phyloP scores from a whole-genome alignment of 2,888 invertebrate species.

The Portevinia maculata region DNA sequence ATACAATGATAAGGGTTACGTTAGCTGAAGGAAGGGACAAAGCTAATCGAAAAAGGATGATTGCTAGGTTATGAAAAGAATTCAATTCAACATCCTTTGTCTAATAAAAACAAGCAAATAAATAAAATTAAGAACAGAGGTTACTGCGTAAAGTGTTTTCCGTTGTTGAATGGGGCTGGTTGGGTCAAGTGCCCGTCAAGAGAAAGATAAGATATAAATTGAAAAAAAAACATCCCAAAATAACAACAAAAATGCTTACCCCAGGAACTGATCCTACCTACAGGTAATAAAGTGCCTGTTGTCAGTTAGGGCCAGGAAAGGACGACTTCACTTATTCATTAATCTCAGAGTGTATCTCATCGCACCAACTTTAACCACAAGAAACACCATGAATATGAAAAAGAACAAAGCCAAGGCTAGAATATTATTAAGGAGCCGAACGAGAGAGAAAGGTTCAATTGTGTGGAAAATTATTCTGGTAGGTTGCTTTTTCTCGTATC shows the following conservation, averaged over 20 bases:
- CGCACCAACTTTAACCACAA: constrained; percentile 10
- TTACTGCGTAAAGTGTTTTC: constrained; percentile 3
- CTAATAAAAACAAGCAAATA: constrained; percentile 15
- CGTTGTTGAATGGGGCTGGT: neutral
- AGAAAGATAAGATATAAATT: constrained; percentile 45
- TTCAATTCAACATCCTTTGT: constrained; percentile 16
- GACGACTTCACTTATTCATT: constrained; percentile 24
- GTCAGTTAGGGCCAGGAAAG: constrained; percentile 9
- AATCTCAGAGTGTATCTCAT: constrained; percentile 2
- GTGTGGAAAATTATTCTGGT: constrained; percentile 64
- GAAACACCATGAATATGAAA: no score
- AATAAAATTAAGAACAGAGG: constrained; percentile 4
- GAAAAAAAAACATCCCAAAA: constrained; percentile 11
- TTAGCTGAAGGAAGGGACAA: constrained; percentile 21
- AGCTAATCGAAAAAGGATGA: constrained; percentile 52
- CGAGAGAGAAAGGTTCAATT: constrained; percentile 55
- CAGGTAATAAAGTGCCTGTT: constrained; percentile 36
- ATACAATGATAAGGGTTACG: neutral
- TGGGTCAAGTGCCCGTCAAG: constrained; percentile 39
- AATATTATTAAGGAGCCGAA: neutral
- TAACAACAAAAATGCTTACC: constrained; percentile 12
- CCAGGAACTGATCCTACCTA: constrained; percentile 10
- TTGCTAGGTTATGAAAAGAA: constrained; percentile 25
- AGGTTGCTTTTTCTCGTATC: constrained; percentile 14
- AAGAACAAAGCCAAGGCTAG: constrained; percentile 15